A percentile compares a stretch with the other conserved stretches of the same genome.
These are phyloP conservation scores for Cirrhinus mrigala DNA, from an alignment of 2,797 vertebrate species.

Conservation along the genomic window DNA sequence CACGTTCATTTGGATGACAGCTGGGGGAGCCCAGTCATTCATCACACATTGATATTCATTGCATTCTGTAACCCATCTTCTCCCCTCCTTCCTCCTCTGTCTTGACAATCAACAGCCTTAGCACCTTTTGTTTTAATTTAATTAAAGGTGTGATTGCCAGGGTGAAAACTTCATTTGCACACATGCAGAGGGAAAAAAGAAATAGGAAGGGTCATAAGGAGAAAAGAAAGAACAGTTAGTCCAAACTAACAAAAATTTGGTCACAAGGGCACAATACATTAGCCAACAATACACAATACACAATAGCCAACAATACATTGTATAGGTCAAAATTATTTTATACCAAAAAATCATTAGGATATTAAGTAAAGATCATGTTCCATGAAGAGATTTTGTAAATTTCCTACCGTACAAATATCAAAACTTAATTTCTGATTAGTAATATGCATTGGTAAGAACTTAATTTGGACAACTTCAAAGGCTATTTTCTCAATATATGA, in stretches of 20 bases:
- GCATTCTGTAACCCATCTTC: conserved; percentile 67
- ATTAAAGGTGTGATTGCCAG: conserved; percentile 81
- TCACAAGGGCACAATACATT: conserved; percentile 2
- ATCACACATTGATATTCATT: conserved; percentile 82
- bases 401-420: too few species aligned
- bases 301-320: too few species aligned
- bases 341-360: too few species aligned
- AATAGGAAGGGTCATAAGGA: conserved; percentile 59
- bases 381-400: too few species aligned
- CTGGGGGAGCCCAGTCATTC: conserved; percentile 79
- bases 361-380: too few species aligned
- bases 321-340: too few species aligned
- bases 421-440: too few species aligned
- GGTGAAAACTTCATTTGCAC: conserved; percentile 82
- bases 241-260: conserved; percentile 72
- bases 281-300: too few species aligned
- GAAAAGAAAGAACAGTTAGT: conserved; percentile 73
- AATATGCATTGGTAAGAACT: too few species aligned
- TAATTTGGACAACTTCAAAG: too few species aligned
- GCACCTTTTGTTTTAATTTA: conserved; percentile 84
- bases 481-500: too few species aligned
- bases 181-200: conserved; percentile 56
- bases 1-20: conserved; percentile 82
- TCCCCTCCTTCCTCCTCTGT: conserved; percentile 64
- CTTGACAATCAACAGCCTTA: conserved; percentile 81